Evolutionary conservation across 2,888 invertebrate genomes (phyloP), one percentile per base, ranked within the genome.

Genomic region (Hydriomena furcata): DNA sequence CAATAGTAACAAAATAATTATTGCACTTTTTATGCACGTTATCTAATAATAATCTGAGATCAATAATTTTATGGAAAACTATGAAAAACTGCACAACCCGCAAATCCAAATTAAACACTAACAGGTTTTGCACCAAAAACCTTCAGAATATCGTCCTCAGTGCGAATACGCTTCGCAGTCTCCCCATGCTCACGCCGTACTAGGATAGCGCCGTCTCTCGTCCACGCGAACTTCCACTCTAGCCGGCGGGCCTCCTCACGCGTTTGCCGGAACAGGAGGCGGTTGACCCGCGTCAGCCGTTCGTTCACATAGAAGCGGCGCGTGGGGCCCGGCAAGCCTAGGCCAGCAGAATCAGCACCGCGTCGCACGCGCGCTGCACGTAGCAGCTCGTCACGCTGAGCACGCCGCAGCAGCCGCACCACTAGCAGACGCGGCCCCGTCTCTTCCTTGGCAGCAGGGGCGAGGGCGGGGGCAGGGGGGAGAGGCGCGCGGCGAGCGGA

Each of bases 281-380:
- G 28, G 21, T 43, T 43, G 6, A 7, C 25, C 10, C 23, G 32
- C 4, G 43, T 43, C 3, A 43, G 43, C 8, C 44, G 27, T 23
- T 44, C 44, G 8, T 44, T 44, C 0, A 44, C 13, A 20, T 44
- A 56, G 23, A 59, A 44, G 0, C 34, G 45, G 6, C 51, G 35
- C n/a, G 46, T 20, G 1, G 45, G 37, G 3, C 48, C 44, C 3
- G 50, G 12, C n/a, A 46, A 4, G 17, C 17, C 17, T 3, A 17
- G 17, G 17, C 17, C 17, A 2, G 17, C 17, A 4, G 17, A 3
- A 4, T 17, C 17, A 17, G 17, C 17, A 3, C 17, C 17, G 17
- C 17, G 17, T 2, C 2, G 27, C 10, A 27, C 10, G 27, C 27
- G 10, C 27, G 10, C 10, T 7, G 25, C 25, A 25, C 10, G 27